phyloP scores from a whole-genome alignment of 2,113 vertebrate genomes.

The Hipposideros armiger region DNA sequence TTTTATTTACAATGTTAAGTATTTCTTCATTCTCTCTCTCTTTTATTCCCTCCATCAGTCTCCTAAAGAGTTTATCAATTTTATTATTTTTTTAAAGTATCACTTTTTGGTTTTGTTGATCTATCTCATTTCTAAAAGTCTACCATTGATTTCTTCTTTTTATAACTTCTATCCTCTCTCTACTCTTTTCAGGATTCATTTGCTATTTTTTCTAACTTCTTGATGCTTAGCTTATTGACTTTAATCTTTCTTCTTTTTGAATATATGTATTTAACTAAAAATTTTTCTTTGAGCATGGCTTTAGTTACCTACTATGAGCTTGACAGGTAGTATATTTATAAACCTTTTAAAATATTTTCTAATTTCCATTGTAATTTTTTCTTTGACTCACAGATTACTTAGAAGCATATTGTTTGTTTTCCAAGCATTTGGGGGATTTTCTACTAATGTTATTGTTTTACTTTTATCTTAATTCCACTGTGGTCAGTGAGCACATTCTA shows the following conservation, averaged over 20 bases:
- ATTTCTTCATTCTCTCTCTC: background rate
- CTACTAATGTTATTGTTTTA: background rate
- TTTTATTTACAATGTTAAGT: background rate
- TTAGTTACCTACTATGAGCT: background rate
- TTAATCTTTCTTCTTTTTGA: slow-evolving; percentile 15
- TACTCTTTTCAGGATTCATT: slow-evolving; percentile 22
- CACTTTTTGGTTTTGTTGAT: background rate
- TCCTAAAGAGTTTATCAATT: background rate
- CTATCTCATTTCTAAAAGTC: background rate
- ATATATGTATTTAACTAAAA: background rate
- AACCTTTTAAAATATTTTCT: background rate
- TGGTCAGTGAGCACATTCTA: background rate
- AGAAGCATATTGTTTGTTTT: background rate
- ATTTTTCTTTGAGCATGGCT: background rate
- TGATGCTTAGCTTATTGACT: background rate
- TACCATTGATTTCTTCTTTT: background rate
- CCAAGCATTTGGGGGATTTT: background rate
- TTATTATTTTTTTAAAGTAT: background rate
- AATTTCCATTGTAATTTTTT: background rate
- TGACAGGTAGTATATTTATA: background rate
- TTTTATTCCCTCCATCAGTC: background rate
- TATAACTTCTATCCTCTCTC: background rate
- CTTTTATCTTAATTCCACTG: background rate
- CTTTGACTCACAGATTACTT: background rate
- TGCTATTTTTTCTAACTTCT: background rate